Evolutionary conservation across 2,113 vertebrate genomes (phyloP), one percentile per base, ranked within the genome.

Genomic region (Gallinago undulata): DNA sequence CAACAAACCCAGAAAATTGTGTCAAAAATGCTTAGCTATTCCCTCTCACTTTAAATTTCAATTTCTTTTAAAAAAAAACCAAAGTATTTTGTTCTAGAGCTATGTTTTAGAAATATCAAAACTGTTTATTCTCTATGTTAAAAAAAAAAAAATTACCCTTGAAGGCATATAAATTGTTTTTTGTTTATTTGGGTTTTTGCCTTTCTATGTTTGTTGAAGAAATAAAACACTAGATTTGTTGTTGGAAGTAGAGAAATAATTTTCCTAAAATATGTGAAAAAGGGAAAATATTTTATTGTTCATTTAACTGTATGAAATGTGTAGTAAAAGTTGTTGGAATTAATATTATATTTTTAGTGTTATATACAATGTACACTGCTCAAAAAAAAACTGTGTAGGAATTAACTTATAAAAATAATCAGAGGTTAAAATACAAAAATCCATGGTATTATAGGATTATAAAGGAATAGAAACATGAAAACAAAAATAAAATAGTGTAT

Each of bases 151-250:
- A 5, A 35, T 1, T 2, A 6, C 1, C 45, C 84, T 48, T 31
- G n/a, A 82, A 63, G 9, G 8, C 28, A 41, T 5, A 37, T 17
- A 75, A 50, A 67, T 2, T 0, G 0, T 0, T 0, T 2, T 80
- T 41, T 47, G 2, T 7, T 33, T 66, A 3, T 35, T 75, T 77
- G 15, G 5, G 2, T 10, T 56, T 69, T 35, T 18, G 0, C 47
- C 4, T 4, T 48, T 68, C 17, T 30, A 3, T 39, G 7, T 74
- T 85, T 76, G 56, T 30, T 67, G 14, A 73, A 5, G 10, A 7
- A 90, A 57, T 50, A n/a, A 50, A 63, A 47, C 24, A 69, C 2
- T 55, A 28, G 6, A 47, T 73, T 45, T 64, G 2, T 27, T 30
- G 19, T 53, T 67, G n/a, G 19, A 25, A 3, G 7, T 70, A n/a